Evolutionary conservation across 2,888 invertebrate species (phyloP).

Genomic region (Cosmopolites sordidus): DNA sequence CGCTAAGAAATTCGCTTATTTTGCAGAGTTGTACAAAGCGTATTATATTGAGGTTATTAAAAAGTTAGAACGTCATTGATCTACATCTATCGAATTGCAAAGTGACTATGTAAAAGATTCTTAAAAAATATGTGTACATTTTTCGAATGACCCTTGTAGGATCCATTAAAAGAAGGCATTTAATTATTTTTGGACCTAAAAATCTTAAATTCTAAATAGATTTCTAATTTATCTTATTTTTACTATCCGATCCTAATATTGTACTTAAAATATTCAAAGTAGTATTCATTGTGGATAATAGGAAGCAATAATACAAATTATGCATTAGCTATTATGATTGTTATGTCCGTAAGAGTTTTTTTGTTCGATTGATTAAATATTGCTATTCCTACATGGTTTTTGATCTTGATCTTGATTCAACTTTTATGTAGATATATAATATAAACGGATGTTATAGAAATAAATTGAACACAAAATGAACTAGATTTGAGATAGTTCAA

Average conservation of each 20-base stretch:
- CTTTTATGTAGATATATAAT: constrained; percentile 1
- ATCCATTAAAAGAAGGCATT: too few species aligned
- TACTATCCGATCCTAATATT: neutral
- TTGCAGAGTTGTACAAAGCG: too few species aligned
- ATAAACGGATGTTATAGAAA: constrained; percentile 4
- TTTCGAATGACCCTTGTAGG: too few species aligned
- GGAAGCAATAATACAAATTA: constrained; percentile 2
- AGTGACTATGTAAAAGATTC: too few species aligned
- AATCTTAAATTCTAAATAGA: neutral
- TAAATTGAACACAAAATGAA: neutral
- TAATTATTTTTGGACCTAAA: too few species aligned
- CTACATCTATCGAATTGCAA: too few species aligned
- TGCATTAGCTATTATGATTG: constrained; percentile 5
- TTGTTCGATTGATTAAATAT: constrained; percentile 3
- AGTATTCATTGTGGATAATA: constrained; percentile 2
- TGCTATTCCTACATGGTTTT: constrained; percentile 4
- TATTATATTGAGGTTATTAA: too few species aligned
- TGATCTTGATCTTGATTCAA: constrained; percentile 4
- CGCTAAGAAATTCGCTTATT: too few species aligned
- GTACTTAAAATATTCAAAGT: constrained; percentile 1
- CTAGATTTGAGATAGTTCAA: neutral
- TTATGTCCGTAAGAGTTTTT: neutral
- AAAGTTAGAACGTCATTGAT: too few species aligned
- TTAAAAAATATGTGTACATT: too few species aligned
- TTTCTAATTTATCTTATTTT: neutral